Evolutionary conservation across 1,140 invertebrate species (phyloP).

Genomic region (silkworm (Bombyx mori)): DNA sequence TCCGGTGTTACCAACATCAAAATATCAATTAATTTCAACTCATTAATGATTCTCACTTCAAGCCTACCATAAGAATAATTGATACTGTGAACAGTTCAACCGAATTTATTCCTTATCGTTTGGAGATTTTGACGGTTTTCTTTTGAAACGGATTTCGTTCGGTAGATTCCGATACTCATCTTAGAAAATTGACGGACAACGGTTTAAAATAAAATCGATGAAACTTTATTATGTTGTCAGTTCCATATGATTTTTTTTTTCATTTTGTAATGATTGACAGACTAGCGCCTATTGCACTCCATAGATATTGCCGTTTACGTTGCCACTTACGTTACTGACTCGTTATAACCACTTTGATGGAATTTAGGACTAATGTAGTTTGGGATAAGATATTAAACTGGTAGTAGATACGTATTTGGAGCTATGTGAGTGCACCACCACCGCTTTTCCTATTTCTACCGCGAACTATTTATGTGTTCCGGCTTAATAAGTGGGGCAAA

Average conservation of each 20-base stretch:
- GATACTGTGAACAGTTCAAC: neutral
- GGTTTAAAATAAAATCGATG: constrained; percentile 5
- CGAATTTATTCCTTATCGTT: constrained; percentile 6
- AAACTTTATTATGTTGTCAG: neutral
- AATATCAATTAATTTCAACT: constrained; percentile 40
- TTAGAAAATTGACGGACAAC: constrained; percentile 42
- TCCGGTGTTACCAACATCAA: constrained; percentile 17
- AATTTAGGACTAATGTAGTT: too few relatives aligned
- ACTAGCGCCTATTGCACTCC: too few relatives aligned
- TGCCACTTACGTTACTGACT: too few relatives aligned
- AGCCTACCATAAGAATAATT: constrained; percentile 6
- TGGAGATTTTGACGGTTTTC: constrained; percentile 7
- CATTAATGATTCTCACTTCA: constrained; percentile 28
- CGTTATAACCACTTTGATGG: too few relatives aligned
- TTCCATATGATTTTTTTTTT: neutral
- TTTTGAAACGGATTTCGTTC: constrained; percentile 2
- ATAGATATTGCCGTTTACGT: too few relatives aligned
- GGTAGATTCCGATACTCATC: constrained; percentile 34
- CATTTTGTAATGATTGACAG: neutral
- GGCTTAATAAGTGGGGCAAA: too few relatives aligned
- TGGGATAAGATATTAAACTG: too few relatives aligned
- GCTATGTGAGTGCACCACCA: too few relatives aligned
- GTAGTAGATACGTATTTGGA: too few relatives aligned
- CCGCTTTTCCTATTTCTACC: too few relatives aligned
- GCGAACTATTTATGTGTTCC: too few relatives aligned